phyloP scores from a whole-genome alignment of 2,888 invertebrate genomes.

The Drosophila pseudotakahashii region DNA sequence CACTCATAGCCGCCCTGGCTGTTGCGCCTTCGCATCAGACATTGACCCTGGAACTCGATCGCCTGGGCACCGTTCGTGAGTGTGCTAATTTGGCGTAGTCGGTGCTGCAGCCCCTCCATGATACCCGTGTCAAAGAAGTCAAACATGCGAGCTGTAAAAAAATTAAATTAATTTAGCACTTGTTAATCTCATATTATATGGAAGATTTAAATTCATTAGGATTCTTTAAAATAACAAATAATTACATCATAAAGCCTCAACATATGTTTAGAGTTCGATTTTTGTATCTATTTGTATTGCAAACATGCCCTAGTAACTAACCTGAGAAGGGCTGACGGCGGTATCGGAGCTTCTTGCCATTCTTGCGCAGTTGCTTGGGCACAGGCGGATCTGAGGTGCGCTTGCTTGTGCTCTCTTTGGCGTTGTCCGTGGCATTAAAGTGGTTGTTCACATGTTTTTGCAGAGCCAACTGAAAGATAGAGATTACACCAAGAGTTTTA shows the following conservation, averaged over 20 bases:
- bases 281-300: no score
- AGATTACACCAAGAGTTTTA: not conserved
- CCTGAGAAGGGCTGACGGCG: constrained; percentile 95
- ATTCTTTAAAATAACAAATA: no score
- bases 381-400: constrained; percentile 91
- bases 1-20: constrained; percentile 88
- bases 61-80: constrained; percentile 88
- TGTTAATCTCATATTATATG: no score
- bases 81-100: constrained; percentile 88
- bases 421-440: constrained; percentile 87
- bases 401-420: constrained; percentile 86
- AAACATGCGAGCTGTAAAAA: constrained; percentile 92
- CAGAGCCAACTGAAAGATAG: constrained; percentile 86
- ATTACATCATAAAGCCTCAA: no score
- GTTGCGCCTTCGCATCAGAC: constrained; percentile 88
- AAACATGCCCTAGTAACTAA: constrained; percentile 84
- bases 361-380: constrained; percentile 92
- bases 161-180: not conserved
- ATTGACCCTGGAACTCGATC: constrained; percentile 89
- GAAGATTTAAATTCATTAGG: no score
- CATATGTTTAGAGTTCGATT: no score
- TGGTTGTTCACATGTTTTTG: constrained; percentile 97
- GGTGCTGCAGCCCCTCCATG: constrained; percentile 96
- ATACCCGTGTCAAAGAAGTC: constrained; percentile 97
- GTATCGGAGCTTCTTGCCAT: constrained; percentile 94